These are phyloP conservation scores for Pelecanus crispus DNA, from an alignment of 2,113 vertebrate genomes.

Conservation along the genomic window DNA sequence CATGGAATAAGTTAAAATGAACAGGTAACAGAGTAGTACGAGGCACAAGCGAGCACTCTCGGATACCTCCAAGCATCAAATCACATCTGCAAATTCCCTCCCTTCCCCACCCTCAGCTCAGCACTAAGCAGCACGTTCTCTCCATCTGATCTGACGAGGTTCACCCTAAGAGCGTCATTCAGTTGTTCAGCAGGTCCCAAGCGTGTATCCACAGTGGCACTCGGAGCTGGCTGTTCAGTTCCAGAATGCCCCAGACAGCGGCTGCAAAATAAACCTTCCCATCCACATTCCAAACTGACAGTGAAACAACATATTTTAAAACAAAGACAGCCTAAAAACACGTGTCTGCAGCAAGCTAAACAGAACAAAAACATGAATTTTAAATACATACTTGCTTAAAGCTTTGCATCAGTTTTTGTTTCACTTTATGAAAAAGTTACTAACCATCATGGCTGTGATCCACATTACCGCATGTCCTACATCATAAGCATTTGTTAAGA, in stretches of 20 bases:
- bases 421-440: constrained; percentile 13
- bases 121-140: neutral
- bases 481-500: constrained; percentile 92
- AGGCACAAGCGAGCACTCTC: neutral
- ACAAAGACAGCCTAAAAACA: neutral
- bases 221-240: neutral
- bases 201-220: neutral
- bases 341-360: neutral
- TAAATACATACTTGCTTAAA: neutral
- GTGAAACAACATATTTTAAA: neutral
- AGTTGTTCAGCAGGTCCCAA: neutral
- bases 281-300: neutral
- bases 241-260: neutral
- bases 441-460: constrained; percentile 96
- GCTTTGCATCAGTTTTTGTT: neutral
- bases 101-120: neutral
- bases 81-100: neutral
- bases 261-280: neutral
- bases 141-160: neutral
- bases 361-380: neutral
- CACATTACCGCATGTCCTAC: constrained; percentile 94
- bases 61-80: neutral
- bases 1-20: neutral
- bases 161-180: no score
- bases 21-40: neutral